Conservation (phyloP, 2,113 vertebrate species). For the Nycticorax nycticorax region DNA sequence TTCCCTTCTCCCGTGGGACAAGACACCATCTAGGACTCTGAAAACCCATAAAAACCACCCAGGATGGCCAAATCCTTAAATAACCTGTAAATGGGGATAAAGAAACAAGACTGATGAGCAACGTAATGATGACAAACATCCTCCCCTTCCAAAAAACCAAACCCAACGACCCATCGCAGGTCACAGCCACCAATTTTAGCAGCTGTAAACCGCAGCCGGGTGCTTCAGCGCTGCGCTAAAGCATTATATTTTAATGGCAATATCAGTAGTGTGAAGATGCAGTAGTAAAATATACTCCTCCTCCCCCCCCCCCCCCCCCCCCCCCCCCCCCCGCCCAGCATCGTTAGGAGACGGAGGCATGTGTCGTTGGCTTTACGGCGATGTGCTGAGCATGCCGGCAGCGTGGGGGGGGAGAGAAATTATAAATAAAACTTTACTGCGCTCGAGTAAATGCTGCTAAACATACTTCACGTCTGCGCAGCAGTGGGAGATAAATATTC, state of each 20-base stretch:
- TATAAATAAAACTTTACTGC: constrained; percentile 59
- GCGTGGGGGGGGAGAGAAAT: background rate
- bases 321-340: background rate
- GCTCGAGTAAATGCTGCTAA: background rate
- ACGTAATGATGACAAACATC: rapidly evolving
- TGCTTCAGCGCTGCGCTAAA: background rate
- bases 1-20: background rate
- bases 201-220: background rate
- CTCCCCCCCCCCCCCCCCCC: background rate
- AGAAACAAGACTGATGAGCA: background rate
- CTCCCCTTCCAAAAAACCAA: background rate
- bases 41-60: background rate
- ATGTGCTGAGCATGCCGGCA: background rate
- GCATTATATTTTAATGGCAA: constrained; percentile 40
- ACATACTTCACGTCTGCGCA: background rate
- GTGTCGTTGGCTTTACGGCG: background rate
- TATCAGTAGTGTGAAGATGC: constrained; percentile 37
- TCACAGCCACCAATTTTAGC: background rate
- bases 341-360: background rate
- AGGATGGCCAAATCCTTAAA: background rate
- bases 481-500: constrained; percentile 19
- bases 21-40: background rate
- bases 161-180: background rate
- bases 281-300: background rate
- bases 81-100: background rate